These are phyloP conservation scores for Cyclopterus lumpus DNA, from an alignment of 2,797 vertebrate species.

Conservation along the genomic window DNA sequence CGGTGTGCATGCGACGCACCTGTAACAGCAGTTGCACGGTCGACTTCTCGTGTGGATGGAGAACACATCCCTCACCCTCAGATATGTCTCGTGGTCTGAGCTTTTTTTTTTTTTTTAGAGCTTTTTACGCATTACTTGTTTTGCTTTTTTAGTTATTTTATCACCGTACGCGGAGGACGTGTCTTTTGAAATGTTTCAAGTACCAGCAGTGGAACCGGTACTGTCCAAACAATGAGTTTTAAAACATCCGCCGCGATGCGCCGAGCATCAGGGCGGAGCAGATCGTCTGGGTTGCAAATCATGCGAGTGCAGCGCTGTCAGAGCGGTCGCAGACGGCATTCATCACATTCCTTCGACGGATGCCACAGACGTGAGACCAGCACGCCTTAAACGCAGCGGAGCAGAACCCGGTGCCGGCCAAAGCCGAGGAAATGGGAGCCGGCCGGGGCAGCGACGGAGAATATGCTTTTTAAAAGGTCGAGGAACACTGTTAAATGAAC, in stretches of 20 bases:
- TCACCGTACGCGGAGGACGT: no score
- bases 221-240: slow-evolving; percentile 28
- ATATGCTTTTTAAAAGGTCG: slow-evolving; percentile 53
- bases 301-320: slow-evolving; percentile 64
- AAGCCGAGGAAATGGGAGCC: slow-evolving; percentile 55
- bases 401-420: slow-evolving; percentile 58
- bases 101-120: no score
- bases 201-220: no score
- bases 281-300: slow-evolving; percentile 63
- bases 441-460: slow-evolving; percentile 44
- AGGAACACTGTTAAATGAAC: slow-evolving; percentile 42
- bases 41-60: slow-evolving; percentile 41
- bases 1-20: slow-evolving; percentile 34
- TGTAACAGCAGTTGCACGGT: slow-evolving; percentile 55
- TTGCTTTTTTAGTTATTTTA: no score
- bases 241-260: slow-evolving; percentile 58
- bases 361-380: slow-evolving; percentile 67
- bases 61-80: slow-evolving; percentile 33
- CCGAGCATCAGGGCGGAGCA: slow-evolving; percentile 68
- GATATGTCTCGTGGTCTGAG: background rate
- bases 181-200: no score
- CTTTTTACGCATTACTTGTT: no score
- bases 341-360: slow-evolving; percentile 69
- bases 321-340: slow-evolving; percentile 63
- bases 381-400: slow-evolving; percentile 53